phyloP scores from a whole-genome alignment of 1,140 invertebrate species.

The Notospermus geniculatus region DNA sequence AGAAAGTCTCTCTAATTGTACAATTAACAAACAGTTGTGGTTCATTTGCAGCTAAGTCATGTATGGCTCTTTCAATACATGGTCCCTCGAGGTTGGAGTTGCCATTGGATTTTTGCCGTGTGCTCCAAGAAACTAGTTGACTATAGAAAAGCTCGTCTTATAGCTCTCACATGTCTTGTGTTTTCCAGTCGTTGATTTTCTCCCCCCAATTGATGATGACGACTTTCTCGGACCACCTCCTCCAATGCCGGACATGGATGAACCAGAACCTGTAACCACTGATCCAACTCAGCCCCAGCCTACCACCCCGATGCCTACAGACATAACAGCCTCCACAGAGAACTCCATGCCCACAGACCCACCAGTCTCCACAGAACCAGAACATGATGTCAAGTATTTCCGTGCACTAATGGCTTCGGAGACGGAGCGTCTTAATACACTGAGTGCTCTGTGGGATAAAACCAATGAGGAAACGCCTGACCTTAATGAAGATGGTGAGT shows the following conservation, averaged over 20 bases:
- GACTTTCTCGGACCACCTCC: constrained; percentile 11
- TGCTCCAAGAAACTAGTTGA: neutral
- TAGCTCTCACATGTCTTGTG: neutral
- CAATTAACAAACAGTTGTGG: too few species aligned
- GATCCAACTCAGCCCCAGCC: neutral
- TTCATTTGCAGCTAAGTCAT: too few species aligned
- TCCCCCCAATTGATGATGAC: neutral
- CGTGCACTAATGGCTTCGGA: constrained; percentile 33
- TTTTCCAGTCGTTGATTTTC: neutral
- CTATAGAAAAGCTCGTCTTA: neutral
- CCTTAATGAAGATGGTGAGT: constrained; percentile 45
- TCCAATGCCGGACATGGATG: constrained; percentile 19
- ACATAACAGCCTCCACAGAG: too few species aligned
- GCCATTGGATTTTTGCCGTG: too few species aligned
- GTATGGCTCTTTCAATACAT: too few species aligned
- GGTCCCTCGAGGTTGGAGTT: too few species aligned
- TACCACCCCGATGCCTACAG: neutral
- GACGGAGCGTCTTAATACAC: constrained; percentile 28
- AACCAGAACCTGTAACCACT: constrained; percentile 9
- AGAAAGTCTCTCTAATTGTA: too few species aligned
- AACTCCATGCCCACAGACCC: too few species aligned
- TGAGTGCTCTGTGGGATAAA: constrained; percentile 35
- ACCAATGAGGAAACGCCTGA: constrained; percentile 17
- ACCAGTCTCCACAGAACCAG: too few species aligned
- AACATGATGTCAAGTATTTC: constrained; percentile 43